Conservation (phyloP, 1,140 invertebrate species). For the Drosophila watanabei region DNA sequence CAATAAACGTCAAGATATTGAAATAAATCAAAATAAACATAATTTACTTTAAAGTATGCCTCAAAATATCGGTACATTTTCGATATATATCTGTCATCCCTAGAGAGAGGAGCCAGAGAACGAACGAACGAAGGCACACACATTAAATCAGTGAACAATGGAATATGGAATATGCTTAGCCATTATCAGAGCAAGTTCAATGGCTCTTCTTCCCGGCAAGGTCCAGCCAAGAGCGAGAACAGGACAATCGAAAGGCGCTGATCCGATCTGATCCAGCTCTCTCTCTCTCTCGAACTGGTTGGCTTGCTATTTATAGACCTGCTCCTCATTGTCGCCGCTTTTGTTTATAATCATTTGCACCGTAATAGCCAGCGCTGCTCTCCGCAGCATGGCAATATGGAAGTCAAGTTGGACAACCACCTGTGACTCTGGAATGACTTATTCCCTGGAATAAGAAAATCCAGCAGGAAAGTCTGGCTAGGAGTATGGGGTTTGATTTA, state of each 20-base stretch:
- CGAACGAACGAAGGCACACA: neutral
- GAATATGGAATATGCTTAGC: slow-evolving; percentile 53
- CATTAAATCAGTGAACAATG: slow-evolving; percentile 39
- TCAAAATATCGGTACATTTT: neutral
- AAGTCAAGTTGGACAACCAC: slow-evolving; percentile 5
- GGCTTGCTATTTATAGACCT: slow-evolving; percentile 37
- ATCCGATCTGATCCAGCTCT: slow-evolving; percentile 7
- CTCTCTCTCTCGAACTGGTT: slow-evolving; percentile 14
- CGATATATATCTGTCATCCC: neutral
- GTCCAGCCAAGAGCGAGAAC: slow-evolving; percentile 15
- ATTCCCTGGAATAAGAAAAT: neutral
- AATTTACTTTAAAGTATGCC: neutral
- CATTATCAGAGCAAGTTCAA: slow-evolving; percentile 59
- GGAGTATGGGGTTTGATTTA: neutral
- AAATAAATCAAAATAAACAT: neutral
- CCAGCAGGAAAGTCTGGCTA: neutral
- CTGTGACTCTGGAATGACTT: neutral
- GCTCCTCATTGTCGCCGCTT: slow-evolving; percentile 40
- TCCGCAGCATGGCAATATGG: neutral
- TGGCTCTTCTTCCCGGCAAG: slow-evolving; percentile 40
- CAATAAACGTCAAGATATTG: neutral
- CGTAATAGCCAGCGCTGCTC: slow-evolving; percentile 49
- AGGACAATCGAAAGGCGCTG: slow-evolving; percentile 44
- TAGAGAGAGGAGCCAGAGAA: neutral
- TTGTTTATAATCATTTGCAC: slow-evolving; percentile 75